Evolutionary conservation across 2,113 vertebrate species (phyloP), one percentile per base, ranked within the genome.

Genomic region (Trochalopteron elliotii): DNA sequence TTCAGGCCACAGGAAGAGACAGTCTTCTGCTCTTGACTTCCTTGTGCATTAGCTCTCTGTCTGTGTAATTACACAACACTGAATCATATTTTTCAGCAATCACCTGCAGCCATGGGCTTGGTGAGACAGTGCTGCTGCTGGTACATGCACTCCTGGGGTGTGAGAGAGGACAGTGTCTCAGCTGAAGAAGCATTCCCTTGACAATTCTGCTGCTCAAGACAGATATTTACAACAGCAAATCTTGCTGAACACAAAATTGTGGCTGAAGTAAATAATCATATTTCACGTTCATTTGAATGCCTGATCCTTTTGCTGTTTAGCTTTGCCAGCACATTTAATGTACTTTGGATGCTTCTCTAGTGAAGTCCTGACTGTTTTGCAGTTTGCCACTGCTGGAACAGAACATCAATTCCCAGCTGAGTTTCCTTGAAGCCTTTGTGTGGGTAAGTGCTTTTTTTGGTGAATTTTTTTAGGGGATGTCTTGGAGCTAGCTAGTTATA

Each of bases 391-490:
- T 74, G 6, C 55, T 67, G 63, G 50, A 87, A 82, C 10, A 79
- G 83, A 69, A 30, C 55, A 30, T 17, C 31, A 0, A 3, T 84
- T 91, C 87, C 45, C 81, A 76, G 31, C 61, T 93, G 74, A 79
- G 37, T 81, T 90, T 90, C 67, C 59, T 39, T 59, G 44, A 79
- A 82, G 31, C 12, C 25, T 89, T 70, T 80, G 20, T 47, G 45
- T n/a, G n/a, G 72, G 95, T 97, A 91, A 95, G 95, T 95, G n/a
- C 37, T 83, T 84, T 76, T 24, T 85, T 69, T 95, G 45, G 22
- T 4, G 0, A 31, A 6, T 75, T 59, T 57, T 60, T 90, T 88
- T 11, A 67, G 20, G 35, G 39, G 11, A 30, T 75, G 16, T 87
- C 30, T 94, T 80, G n/a, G 33, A 77, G 24, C 27, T 84, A 78